These are phyloP conservation scores for Puntigrus tetrazona DNA, from an alignment of 2,113 vertebrate genomes.

Conservation along the genomic window DNA sequence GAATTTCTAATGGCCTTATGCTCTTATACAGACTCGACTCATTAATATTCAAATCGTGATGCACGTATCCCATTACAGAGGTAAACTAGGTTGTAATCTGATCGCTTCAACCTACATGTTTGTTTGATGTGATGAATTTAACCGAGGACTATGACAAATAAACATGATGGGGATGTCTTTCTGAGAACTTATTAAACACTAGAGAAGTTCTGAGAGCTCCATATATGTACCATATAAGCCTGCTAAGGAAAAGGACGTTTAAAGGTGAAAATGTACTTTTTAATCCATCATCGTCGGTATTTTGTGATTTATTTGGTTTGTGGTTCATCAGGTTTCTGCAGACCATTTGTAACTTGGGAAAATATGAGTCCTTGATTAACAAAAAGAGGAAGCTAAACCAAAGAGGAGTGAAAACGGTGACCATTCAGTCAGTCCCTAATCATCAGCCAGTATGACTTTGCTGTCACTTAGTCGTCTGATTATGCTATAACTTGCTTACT, in stretches of 20 bases:
- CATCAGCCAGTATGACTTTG: neutral
- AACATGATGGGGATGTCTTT: neutral
- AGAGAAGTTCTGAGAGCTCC: neutral
- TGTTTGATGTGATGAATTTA: neutral
- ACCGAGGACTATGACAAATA: neutral
- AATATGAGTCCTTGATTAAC: constrained; percentile 6
- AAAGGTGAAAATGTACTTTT: neutral
- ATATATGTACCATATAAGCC: neutral
- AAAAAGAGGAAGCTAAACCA: neutral
- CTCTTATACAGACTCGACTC: neutral
- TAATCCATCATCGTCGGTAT: neutral
- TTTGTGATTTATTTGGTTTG: neutral
- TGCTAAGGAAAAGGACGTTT: neutral
- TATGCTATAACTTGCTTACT: constrained; percentile 3
- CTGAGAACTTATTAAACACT: neutral
- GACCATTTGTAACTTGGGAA: neutral
- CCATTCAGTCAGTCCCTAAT: neutral
- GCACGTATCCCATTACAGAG: neutral
- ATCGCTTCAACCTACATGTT: neutral
- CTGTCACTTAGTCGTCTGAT: neutral
- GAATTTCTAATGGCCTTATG: neutral
- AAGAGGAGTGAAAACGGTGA: neutral
- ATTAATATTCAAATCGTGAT: constrained; percentile 34
- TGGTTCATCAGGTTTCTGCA: neutral
- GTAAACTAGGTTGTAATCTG: neutral